These are phyloP conservation scores for Drosophila barbarae DNA, from an alignment of 2,888 invertebrate genomes.

Conservation along the genomic window DNA sequence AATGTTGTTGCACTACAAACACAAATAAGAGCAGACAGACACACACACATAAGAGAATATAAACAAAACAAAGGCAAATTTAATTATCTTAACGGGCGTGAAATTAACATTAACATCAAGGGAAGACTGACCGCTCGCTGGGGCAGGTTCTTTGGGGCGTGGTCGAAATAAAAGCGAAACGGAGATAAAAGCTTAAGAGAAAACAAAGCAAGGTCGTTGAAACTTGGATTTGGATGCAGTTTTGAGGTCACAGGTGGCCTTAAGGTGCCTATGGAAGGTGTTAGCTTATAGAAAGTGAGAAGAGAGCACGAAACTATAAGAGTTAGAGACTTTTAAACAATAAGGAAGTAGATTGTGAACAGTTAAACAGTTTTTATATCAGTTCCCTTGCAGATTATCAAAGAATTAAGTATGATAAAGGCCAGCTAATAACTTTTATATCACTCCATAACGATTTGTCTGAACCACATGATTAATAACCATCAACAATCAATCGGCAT, in stretches of 20 bases:
- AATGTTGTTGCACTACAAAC: slow-evolving; percentile 28
- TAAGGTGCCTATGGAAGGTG: neutral
- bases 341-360: neutral
- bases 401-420: neutral
- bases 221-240: slow-evolving; percentile 14
- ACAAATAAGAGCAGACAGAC: slow-evolving; percentile 23
- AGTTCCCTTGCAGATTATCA: neutral
- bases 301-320: neutral
- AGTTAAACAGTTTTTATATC: neutral
- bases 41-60: slow-evolving; percentile 24
- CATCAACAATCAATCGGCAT: slow-evolving; percentile 39
- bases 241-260: slow-evolving; percentile 13
- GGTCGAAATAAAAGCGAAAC: slow-evolving; percentile 16
- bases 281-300: neutral
- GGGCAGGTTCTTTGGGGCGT: slow-evolving; percentile 37
- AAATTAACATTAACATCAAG: slow-evolving; percentile 43
- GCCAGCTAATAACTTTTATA: neutral
- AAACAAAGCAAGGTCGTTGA: slow-evolving; percentile 43
- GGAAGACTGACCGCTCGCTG: slow-evolving; percentile 20
- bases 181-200: slow-evolving; percentile 6
- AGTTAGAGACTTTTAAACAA: neutral
- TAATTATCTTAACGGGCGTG: slow-evolving; percentile 44
- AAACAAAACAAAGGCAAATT: slow-evolving; percentile 41
- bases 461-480: slow-evolving; percentile 26
- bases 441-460: slow-evolving; percentile 1